Conservation (phyloP, 2,113 vertebrate species). For the Phoxinus phoxinus region DNA sequence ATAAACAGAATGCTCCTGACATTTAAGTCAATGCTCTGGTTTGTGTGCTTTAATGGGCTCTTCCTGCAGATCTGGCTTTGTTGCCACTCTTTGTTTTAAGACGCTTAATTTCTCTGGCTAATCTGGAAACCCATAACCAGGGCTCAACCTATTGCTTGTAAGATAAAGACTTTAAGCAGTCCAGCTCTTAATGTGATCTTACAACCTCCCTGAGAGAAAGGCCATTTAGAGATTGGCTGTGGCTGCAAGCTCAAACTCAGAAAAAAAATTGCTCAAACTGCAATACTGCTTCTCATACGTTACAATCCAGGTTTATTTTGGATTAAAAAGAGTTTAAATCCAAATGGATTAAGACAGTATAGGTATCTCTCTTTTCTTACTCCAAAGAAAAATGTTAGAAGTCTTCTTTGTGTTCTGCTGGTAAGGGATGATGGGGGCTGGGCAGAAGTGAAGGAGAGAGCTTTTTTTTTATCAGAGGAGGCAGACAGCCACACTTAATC, state of each 20-base stretch:
- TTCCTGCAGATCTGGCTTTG: conserved; percentile 37
- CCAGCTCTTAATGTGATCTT: conserved; percentile 42
- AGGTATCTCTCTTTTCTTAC: conserved; percentile 22
- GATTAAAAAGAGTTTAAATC: conserved; percentile 14
- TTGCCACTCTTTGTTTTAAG: conserved; percentile 46
- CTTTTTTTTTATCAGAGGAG: conserved; percentile 44
- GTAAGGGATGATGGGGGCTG: conserved; percentile 34
- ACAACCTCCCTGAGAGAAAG: conserved; percentile 55
- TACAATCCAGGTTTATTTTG: neutral
- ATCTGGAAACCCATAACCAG: conserved; percentile 63
- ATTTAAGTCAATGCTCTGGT: neutral
- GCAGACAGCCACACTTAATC: conserved; percentile 51
- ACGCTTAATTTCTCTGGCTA: conserved; percentile 56
- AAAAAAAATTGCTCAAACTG: neutral
- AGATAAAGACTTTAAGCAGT: conserved; percentile 26
- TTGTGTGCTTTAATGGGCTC: conserved; percentile 59
- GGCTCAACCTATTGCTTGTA: conserved; percentile 59
- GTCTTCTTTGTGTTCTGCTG: conserved; percentile 21
- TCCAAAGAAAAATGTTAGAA: neutral
- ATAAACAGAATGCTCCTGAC: conserved; percentile 37
- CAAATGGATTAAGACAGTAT: neutral
- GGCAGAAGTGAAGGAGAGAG: conserved; percentile 33
- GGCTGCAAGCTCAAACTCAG: neutral
- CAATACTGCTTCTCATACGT: neutral
- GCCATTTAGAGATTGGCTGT: conserved; percentile 56